Evolutionary conservation across 2,797 vertebrate species (phyloP), one percentile per base, ranked within the genome.

Genomic region (Myotis vivesi): DNA sequence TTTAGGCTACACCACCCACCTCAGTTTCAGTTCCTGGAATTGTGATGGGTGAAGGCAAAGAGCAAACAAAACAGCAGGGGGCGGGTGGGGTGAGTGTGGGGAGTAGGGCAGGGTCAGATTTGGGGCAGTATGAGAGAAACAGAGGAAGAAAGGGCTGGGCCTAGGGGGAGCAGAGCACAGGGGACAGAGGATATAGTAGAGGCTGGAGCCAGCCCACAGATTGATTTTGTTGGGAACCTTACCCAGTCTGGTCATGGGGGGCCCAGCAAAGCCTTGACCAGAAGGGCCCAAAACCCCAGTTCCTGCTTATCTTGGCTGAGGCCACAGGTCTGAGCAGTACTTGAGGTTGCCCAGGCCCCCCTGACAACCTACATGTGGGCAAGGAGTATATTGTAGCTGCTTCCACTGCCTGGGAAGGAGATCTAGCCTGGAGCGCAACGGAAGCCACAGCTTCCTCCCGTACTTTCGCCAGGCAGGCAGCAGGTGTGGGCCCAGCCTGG

Each of bases 401-500:
- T 86, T 53, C 90, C 44, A 51, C 71, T 12, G 51, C 92, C 82
- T 92, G 91, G 86, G 86, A 95, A 95, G 93, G 97, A 95, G 96
- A 95, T 94, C 84, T 68, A 73, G 77, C 79, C 41, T n/a, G 62
- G 76, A 88, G 91, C 62, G 41, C 8, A 1, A 76, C 80, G 98
- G 98, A 98, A 98, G 97, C 98, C 97, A 17, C 98, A 98, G 97
- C 98, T 98, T 98, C 98, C 98, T 98, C 46, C 23, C 87, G 7
- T 13, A 23, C 93, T 97, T 97, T 95, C 90, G 76, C 91, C 96
- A 95, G 87, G 81, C 92, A 96, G 68, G 88, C 15, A 28, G 72
- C 95, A 97, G 97, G 96, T 95, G 94, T 96, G 83, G 77, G 93
- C 89, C 73, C 62, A 64, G 95, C 87, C 84, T 12, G 8, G 53